Conservation (phyloP, 2,113 vertebrate species). For the Scalopus aquaticus region DNA sequence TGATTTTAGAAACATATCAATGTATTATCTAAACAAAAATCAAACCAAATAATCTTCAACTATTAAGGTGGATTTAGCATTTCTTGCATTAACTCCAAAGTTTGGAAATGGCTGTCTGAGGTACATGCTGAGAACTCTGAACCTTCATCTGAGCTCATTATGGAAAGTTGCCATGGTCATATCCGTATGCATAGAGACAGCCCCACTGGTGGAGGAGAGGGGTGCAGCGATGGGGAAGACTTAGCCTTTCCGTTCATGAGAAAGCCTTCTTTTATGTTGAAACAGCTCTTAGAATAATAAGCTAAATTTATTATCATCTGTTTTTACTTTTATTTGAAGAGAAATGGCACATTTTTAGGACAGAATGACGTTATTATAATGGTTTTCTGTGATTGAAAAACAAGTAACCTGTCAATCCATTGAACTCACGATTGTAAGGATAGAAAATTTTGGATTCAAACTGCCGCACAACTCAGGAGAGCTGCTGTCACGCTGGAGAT, state of each 20-base stretch:
- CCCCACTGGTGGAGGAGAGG: neutral
- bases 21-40: neutral
- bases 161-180: neutral
- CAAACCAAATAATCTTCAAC: neutral
- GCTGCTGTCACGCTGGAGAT: neutral
- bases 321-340: conserved; percentile 6
- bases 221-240: too few relatives aligned
- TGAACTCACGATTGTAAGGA: neutral
- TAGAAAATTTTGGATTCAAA: neutral
- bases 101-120: neutral
- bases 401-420: neutral
- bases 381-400: neutral
- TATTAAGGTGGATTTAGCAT: neutral
- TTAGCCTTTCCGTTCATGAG: neutral
- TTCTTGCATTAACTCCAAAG: neutral
- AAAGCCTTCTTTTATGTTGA: neutral
- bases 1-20: neutral
- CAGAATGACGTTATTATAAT: neutral
- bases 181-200: too few relatives aligned
- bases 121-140: neutral
- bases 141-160: neutral
- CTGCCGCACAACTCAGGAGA: neutral
- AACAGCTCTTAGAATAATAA: neutral
- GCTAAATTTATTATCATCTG: neutral
- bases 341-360: neutral